Evolutionary conservation across 2,797 vertebrate genomes (phyloP), one percentile per base, ranked within the genome.

Genomic region (Myotis planiceps): DNA sequence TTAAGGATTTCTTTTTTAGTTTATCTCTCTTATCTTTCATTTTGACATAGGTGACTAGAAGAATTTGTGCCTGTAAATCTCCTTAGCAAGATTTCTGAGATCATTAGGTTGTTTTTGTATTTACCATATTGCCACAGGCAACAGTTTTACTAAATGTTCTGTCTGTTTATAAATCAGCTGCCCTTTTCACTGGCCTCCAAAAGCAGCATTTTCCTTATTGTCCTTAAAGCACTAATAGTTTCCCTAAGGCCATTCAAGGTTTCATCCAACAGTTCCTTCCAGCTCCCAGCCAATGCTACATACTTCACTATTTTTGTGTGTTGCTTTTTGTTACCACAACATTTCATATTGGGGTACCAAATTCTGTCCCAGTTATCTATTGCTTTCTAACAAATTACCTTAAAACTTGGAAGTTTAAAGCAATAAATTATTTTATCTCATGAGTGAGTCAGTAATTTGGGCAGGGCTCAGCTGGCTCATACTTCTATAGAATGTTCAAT

Each of bases 61-160:
- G 42, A 95, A 95, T 79, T 53, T 93, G 63, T 92, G 21, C 29
- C 91, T 89, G 25, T 4, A 91, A 42, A 96, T 86, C 21, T 84
- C 42, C 27, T 88, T 93, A 91, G 32, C 42, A 76, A 93, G 79
- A 45, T 87, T 86, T 91, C 29, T 96, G 88, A 91, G 75, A 95
- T 49, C 60, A 60, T 42, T 55, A 91, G 45, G 6, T 71, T 96
- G 49, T 16, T 82, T 79, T 96, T 82, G 58, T 92, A 75, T 65
- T 95, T 92, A 96, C 49, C 47, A 63, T 89, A 87, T 63, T 74
- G 60, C 69, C 83, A 14, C 47, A 76, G 88, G 80, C 74, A 94
- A 85, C 23, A 78, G n/a, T 81, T 96, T 92, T 90, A 81, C 49
- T 92, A 91, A 81, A 58, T 75, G 27, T 34, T 90, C 34, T 86